These are phyloP conservation scores for Cynocephalus volans DNA, from an alignment of 2,113 vertebrate species.

Conservation along the genomic window DNA sequence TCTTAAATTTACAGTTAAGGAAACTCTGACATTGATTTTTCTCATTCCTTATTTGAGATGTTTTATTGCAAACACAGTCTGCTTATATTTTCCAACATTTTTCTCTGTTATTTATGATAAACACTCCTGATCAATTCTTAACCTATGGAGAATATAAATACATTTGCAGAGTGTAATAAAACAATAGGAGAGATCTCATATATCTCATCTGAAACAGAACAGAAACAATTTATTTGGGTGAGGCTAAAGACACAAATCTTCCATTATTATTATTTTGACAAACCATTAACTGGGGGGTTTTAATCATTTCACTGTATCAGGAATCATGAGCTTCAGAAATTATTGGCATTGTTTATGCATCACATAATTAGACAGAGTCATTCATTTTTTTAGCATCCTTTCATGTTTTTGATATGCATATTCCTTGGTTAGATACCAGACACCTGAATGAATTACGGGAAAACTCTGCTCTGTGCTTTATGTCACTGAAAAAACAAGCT, in stretches of 20 bases:
- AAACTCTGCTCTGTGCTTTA: background rate
- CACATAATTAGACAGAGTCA: background rate
- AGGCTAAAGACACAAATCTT: background rate
- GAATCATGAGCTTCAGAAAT: background rate
- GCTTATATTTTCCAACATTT: background rate
- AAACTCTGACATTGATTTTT: background rate
- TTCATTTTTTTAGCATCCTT: background rate
- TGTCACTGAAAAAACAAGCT: background rate
- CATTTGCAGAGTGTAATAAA: background rate
- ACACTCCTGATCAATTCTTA: background rate
- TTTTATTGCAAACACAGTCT: background rate
- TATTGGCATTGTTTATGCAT: background rate
- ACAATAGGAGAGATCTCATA: background rate
- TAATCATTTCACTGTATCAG: background rate
- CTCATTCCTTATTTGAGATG: background rate
- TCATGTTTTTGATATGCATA: background rate
- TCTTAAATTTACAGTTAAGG: background rate
- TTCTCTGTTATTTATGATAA: background rate
- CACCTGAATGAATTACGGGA: background rate
- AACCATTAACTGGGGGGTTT: background rate
- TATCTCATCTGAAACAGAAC: background rate
- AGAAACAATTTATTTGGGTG: background rate
- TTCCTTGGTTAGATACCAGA: background rate
- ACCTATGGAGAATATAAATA: background rate
- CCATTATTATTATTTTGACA: background rate